Base-by-base conservation (phyloP, 1,140 invertebrate species). In the Drosophila carrolli region DNA sequence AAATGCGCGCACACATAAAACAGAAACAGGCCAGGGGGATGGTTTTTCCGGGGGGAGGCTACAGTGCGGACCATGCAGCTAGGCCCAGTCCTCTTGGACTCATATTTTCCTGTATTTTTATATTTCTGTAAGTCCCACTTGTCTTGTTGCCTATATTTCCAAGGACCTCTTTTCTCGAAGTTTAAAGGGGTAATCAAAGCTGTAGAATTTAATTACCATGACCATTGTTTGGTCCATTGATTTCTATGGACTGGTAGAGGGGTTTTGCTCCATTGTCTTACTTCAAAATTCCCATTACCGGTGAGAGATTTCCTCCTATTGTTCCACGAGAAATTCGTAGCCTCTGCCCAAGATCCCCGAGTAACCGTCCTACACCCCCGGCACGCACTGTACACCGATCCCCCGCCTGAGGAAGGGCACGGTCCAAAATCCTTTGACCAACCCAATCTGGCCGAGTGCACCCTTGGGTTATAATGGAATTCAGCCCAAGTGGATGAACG, bases 401-500 rank as follows among this genome's bases (percentile, higher is more conserved):
- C 61, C 72, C 44, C 27, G 7, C 5, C 63, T 35, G 14, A 40
- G n/a, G 38, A 3, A 7, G 13, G 9, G 13, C 29, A 8, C 29
- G 37, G 19, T n/a, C 7, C n/a, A 27, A 19, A 58, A 71, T 58
- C 66, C 68, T 41, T 71, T 71, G 68, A 43, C 51, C 65, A 58
- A 58, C 53, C 53, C 68, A 71, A 71, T 71, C 66, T 71, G 66
- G 35, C 37, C 65, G 44, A 71, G 65, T 71, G 68, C 73, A 67
- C 73, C 73, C 73, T 67, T 53, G 73, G 73, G 73, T 67, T 67
- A 76, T 76, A 76, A 76, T 76, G 73, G 58, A 76, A 76, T 75
- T 75, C 72, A 73, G 56, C 68, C 56, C 68, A 50, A 71, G 68
- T 58, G 65, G 66, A 71, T 71, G 66, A 71, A 71, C 65, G 57